phyloP scores from a whole-genome alignment of 2,888 invertebrate species.

The Capitulum mitella region DNA sequence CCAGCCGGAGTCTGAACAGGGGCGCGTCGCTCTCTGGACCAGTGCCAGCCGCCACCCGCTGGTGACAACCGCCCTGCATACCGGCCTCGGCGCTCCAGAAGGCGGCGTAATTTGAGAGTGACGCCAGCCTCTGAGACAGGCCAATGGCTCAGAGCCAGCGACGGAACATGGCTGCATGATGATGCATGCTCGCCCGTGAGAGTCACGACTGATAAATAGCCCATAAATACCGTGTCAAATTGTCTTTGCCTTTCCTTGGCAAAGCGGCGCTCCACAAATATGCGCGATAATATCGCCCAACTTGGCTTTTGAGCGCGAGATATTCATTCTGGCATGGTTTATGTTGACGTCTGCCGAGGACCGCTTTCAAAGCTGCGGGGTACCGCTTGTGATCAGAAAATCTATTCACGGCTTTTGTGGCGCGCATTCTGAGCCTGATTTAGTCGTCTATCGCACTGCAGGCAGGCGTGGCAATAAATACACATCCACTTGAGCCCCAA shows the following conservation, averaged over 20 bases:
- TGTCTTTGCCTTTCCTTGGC: not conserved
- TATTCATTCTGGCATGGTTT: not conserved
- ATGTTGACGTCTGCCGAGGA: not conserved
- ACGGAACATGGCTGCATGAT: not conserved
- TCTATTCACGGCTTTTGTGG: constrained; percentile 13
- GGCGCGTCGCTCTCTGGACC: too few species aligned
- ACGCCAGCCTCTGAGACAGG: not conserved
- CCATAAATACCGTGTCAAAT: not conserved
- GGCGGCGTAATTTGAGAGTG: too few species aligned
- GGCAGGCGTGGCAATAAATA: not conserved
- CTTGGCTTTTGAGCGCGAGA: not conserved
- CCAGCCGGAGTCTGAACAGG: too few species aligned
- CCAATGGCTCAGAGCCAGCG: not conserved
- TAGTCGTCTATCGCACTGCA: not conserved
- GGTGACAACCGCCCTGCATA: not conserved
- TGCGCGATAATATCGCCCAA: not conserved
- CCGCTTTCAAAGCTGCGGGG: not conserved
- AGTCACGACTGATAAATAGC: not conserved
- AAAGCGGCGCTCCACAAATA: not conserved
- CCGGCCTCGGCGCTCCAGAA: not conserved
- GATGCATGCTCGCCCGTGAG: not conserved
- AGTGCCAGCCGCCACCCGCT: too few species aligned
- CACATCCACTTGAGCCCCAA: not conserved
- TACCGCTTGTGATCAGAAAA: not conserved
- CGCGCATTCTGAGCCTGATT: not conserved